Percentiles rank a stretch among this genome's conserved stretches.
phyloP scores from a whole-genome alignment of 2,797 vertebrate genomes.

The Benthosema pterotum region DNA sequence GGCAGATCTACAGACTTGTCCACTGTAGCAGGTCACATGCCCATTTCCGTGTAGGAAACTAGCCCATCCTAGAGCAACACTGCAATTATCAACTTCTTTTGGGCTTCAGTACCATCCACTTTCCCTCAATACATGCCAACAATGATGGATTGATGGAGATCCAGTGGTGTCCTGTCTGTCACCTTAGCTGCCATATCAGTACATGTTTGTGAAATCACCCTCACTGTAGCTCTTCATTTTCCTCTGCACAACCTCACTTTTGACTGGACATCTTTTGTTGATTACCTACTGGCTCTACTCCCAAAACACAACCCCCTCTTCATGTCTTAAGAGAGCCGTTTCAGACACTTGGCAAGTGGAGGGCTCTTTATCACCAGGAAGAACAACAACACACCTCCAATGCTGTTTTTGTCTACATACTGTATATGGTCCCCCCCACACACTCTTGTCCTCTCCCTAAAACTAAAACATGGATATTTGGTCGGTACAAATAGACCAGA shows the following conservation, averaged over 20 bases:
- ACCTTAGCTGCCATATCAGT: slow-evolving; percentile 20
- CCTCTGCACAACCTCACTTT: slow-evolving; percentile 1
- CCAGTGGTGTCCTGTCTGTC: slow-evolving; percentile 24
- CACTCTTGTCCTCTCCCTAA: slow-evolving; percentile 6
- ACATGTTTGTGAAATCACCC: slow-evolving; percentile 10
- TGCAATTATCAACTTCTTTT: too few species aligned
- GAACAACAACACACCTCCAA: slow-evolving; percentile 41
- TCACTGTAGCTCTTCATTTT: slow-evolving; percentile 5
- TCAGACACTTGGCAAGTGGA: slow-evolving; percentile 65
- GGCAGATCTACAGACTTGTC: neutral
- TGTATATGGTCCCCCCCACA: slow-evolving; percentile 7
- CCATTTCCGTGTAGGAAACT: too few species aligned
- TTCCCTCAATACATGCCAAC: slow-evolving; percentile 3
- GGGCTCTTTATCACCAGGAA: slow-evolving; percentile 58
- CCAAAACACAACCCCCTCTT: slow-evolving; percentile 24
- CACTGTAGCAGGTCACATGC: neutral
- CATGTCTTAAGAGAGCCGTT: slow-evolving; percentile 44
- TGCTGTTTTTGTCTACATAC: slow-evolving; percentile 44
- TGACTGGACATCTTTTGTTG: neutral
- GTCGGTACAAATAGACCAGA: too few species aligned
- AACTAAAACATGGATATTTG: too few species aligned
- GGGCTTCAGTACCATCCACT: too few species aligned
- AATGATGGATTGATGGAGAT: slow-evolving; percentile 14
- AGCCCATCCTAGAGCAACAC: neutral
- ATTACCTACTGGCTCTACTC: slow-evolving; percentile 35